Base-by-base conservation (phyloP, 2,113 vertebrate genomes). In the Vulpes vulpes region DNA sequence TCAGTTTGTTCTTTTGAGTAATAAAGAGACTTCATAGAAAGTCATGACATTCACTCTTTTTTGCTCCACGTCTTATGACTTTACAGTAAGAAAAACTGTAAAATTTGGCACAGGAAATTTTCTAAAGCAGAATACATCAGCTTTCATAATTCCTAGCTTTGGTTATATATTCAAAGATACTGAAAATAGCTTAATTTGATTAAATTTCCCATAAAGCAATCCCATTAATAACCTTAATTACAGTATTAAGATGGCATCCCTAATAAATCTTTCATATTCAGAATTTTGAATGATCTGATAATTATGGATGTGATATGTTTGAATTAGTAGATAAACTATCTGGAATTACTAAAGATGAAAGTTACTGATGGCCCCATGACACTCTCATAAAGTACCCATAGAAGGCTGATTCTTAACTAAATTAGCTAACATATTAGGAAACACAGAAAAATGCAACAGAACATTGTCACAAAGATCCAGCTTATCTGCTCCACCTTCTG, bases 201-300 rank as follows among this genome's bases (percentile, higher is more conserved):
- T 51, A 53, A 55, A 94, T 94, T 71, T 95, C 30, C 60, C 57
- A 60, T 81, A 9, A 64, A 85, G 16, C 19, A 43, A 3, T 76
- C 27, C 51, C 2, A 55, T 55, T 65, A 30, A 79, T 96, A 94
- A 95, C 30, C 22, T 55, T 64, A 3, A 86, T 89, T 79, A 5
- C 20, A 89, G 38, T 53, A 43, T 32, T 82, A 82, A 59, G n/a
- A 67, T 17, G 1, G 3, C 11, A 73, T 79, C 64, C 74, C 49
- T 80, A 59, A 59, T 74, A 94, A 95, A 89, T 89, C 23, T 94
- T 76, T 91, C 25, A 53, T 80, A 91, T 57, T 91, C 30, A 94
- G 83, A 93, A 94, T 69, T 6, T 89, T 57, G 67, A 90, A 76
- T 89, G 3, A 80, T 51, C 30, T 67, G n/a, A 92, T 85, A 51